Evolutionary conservation across 2,797 vertebrate species (phyloP).

Genomic region (Protonibea diacanthus): DNA sequence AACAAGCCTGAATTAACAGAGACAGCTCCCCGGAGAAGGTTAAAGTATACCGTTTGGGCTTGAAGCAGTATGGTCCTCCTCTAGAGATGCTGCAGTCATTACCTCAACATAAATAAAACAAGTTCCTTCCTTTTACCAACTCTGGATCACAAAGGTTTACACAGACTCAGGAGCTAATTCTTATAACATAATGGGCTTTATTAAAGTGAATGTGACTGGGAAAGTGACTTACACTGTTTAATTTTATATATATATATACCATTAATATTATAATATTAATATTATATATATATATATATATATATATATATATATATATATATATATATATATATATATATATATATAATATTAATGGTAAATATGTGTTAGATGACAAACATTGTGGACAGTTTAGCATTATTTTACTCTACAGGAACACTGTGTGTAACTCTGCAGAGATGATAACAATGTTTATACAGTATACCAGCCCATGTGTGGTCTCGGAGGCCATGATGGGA

Average conservation of each 20-base stretch:
- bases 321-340: too few species aligned
- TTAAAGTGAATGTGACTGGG: neutral
- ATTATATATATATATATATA: too few species aligned
- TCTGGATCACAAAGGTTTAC: neutral
- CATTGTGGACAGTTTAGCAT: neutral
- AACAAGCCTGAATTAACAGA: too few species aligned
- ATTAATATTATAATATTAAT: too few species aligned
- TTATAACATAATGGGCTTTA: too few species aligned
- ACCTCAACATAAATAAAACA: conserved; percentile 5
- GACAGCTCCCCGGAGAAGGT: too few species aligned
- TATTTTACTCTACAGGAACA: neutral
- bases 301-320: too few species aligned
- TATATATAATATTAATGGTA: too few species aligned
- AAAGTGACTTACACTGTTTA: neutral
- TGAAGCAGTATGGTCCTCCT: neutral
- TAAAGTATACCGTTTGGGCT: neutral
- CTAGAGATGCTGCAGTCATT: neutral
- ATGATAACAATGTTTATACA: neutral
- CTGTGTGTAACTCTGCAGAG: neutral
- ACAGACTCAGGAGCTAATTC: neutral
- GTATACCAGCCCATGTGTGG: neutral
- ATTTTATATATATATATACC: too few species aligned
- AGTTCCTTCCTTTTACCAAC: neutral
- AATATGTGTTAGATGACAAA: neutral
- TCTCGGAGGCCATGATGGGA: neutral